Percentiles rank a stretch among this genome's conserved stretches.
Evolutionary conservation across 2,797 vertebrate genomes (phyloP).

Genomic region (Babyrousa celebensis): DNA sequence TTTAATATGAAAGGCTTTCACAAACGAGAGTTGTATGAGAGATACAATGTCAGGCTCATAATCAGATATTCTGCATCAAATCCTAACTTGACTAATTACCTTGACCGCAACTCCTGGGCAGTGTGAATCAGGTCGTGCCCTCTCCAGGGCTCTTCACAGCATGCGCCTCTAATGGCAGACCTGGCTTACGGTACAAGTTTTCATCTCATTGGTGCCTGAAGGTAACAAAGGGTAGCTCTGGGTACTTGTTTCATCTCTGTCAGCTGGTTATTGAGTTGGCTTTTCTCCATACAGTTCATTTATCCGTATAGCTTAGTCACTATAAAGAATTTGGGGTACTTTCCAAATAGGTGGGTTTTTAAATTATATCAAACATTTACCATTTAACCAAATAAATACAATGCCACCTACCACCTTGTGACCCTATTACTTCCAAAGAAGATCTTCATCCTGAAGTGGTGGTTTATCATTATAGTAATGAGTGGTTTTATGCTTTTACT

Average conservation of each 20-base stretch:
- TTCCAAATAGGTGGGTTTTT: not conserved
- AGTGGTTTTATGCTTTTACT: slow-evolving; percentile 5
- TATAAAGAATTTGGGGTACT: not conserved
- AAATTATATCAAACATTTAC: not conserved
- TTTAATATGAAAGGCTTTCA: slow-evolving; percentile 38
- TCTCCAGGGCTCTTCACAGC: not conserved
- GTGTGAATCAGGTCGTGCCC: not conserved
- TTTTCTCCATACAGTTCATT: slow-evolving; percentile 9
- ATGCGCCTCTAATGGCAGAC: not conserved
- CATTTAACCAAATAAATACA: not conserved
- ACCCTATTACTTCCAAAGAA: not conserved
- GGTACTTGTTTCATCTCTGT: not conserved
- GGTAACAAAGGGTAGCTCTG: not conserved
- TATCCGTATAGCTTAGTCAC: slow-evolving; percentile 3
- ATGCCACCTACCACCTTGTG: not conserved
- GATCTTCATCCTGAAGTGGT: not conserved
- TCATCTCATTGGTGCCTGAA: not conserved
- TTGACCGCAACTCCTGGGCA: not conserved
- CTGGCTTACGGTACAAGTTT: not conserved
- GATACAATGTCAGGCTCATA: not conserved
- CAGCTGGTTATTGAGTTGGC: not conserved
- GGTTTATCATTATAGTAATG: not conserved
- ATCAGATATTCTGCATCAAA: not conserved
- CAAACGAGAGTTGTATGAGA: not conserved
- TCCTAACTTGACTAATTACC: slow-evolving; percentile 4